Evolutionary conservation across 2,113 vertebrate genomes (phyloP).

Genomic region (Sylvicapra grimmia): DNA sequence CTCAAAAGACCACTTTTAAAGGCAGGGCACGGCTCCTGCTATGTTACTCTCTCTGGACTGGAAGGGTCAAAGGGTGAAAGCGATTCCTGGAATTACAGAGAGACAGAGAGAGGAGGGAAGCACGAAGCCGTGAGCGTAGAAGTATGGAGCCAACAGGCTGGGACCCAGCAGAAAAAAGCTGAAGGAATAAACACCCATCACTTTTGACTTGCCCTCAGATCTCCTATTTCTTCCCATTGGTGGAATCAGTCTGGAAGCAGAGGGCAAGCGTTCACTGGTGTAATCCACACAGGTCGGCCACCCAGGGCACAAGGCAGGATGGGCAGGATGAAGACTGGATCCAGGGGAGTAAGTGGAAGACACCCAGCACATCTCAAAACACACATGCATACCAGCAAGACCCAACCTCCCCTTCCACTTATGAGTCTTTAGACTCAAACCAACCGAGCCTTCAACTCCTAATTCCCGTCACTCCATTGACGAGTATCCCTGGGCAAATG

Average conservation of each 20-base stretch:
- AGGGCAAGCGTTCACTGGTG: not conserved
- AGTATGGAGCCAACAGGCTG: not conserved
- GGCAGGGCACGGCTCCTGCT: not conserved
- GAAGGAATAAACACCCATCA: not conserved
- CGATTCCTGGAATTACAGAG: not conserved
- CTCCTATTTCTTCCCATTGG: not conserved
- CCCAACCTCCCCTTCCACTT: not conserved
- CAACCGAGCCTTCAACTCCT: not conserved
- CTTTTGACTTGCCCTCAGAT: not conserved
- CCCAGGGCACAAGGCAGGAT: not conserved
- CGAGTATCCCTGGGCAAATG: not conserved
- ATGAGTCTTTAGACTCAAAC: not conserved
- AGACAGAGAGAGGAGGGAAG: not conserved
- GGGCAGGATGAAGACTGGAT: not conserved
- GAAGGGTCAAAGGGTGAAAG: not conserved
- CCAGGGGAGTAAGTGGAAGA: not conserved
- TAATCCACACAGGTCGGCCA: not conserved
- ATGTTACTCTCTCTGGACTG: not conserved
- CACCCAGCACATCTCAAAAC: not conserved
- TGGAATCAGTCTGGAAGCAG: not conserved
- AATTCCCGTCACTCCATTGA: not conserved
- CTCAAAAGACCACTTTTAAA: not conserved
- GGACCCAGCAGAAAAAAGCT: not conserved
- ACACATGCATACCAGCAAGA: not conserved
- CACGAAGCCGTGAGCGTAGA: fast-evolving